Percentiles rank a stretch among this genome's conserved stretches.
phyloP scores from a whole-genome alignment of 53 echinoderm and acorn worm genomes.

The Paracentrotus lividus region DNA sequence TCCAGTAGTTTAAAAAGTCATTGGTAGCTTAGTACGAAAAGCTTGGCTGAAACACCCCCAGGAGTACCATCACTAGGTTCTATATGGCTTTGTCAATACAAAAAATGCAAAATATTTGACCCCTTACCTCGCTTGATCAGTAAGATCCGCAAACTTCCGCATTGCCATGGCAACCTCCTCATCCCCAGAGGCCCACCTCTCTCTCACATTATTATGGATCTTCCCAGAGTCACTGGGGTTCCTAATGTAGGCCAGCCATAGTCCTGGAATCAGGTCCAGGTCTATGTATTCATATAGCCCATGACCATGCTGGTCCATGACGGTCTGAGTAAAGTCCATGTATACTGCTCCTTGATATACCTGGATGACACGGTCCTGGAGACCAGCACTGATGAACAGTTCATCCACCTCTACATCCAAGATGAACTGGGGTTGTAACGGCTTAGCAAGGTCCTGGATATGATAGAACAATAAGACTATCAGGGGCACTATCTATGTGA shows the following conservation, averaged over 20 bases:
- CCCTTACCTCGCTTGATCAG: conserved; percentile 88
- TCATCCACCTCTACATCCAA: conserved; percentile 90
- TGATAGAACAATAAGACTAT: no score
- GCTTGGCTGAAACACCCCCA: no score
- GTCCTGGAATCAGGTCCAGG: conserved; percentile 74
- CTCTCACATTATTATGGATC: conserved; percentile 86
- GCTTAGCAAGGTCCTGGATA: conserved; percentile 78
- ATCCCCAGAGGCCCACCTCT: conserved; percentile 85
- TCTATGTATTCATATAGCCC: conserved; percentile 81
- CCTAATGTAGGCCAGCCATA: conserved; percentile 91
- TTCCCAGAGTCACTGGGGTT: conserved; percentile 95
- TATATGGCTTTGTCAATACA: background rate
- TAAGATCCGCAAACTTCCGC: conserved; percentile 83
- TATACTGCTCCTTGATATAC: conserved; percentile 88
- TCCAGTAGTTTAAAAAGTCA: no score
- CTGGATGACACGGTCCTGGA: conserved; percentile 66
- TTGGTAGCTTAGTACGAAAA: no score
- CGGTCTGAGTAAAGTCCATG: conserved; percentile 85
- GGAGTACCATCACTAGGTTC: no score
- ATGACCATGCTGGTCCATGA: conserved; percentile 79
- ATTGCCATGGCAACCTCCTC: conserved; percentile 75
- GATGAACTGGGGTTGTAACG: conserved; percentile 88
- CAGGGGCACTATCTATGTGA: no score
- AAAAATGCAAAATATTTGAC: background rate
- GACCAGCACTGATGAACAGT: conserved; percentile 90